Base-by-base conservation (phyloP, 2,888 invertebrate species). In the Ennomos erosarius region DNA sequence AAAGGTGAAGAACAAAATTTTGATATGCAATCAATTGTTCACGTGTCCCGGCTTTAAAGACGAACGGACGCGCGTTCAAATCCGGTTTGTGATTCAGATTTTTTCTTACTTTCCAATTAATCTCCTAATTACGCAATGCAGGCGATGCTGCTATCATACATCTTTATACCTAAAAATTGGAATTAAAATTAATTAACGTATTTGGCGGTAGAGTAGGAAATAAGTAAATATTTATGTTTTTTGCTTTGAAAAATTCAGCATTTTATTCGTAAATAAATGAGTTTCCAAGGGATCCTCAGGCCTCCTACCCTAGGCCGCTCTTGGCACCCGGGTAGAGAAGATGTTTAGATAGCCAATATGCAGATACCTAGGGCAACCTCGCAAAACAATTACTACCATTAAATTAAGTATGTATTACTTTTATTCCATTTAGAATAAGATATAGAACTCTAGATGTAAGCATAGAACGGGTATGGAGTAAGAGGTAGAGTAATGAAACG, bases 391-490 rank as follows among this genome's bases (percentile, higher is more conserved):
- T 85, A 84, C 79, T 84, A 84, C 81, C 82, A 81, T 81, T 75
- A 85, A 84, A 79, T 68, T 70, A 78, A 73, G 74, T 71, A 70
- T 75, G 70, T 72, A 74, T 70, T 75, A 78, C 75, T 82, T 82
- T 87, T 87, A 90, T 90, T 90, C 90, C 90, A 90, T 76, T 73
- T 88, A 90, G 87, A 55, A 55, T 90, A 90, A 87, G 85, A 81
- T 79, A 85, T 87, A 85, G 84, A 84, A 78, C 67, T 71, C 62
- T 84, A 82, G 77, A 61, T 74, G 65, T 88, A 86, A 86, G 84
- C 70, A 76, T 80, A 84, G 16, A 84, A 86, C 85, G 84, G 82
- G 85, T 85, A 83, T 74, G 80, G 79, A 78, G 65, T 76, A 75
- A 71, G 75, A 54, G 46, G 49, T 50, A 49, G 16, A 45, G 35